These are phyloP conservation scores for Manduca sexta DNA, from an alignment of 1,140 invertebrate species.

Conservation along the genomic window DNA sequence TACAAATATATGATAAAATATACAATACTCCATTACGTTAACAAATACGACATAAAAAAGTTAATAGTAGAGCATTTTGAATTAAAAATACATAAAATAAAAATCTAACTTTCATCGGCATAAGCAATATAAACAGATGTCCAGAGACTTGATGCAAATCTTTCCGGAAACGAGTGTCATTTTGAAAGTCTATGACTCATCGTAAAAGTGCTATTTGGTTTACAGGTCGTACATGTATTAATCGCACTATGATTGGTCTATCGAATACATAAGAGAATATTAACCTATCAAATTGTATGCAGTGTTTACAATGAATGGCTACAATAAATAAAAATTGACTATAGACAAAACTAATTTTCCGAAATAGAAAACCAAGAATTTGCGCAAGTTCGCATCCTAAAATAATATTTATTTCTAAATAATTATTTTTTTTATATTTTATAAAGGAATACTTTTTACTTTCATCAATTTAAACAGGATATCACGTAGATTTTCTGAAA, in stretches of 20 bases:
- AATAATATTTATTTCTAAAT: no score
- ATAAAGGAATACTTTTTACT: no score
- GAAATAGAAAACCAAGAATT: neutral
- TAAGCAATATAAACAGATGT: conserved; percentile 25
- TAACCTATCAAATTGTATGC: conserved; percentile 25
- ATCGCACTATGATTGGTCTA: conserved; percentile 29
- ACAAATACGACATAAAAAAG: neutral
- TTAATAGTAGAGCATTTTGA: conserved; percentile 16
- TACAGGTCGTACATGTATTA: conserved; percentile 24
- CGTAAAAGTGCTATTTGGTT: conserved; percentile 42
- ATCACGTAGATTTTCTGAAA: no score
- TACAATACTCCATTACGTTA: neutral
- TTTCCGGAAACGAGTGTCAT: conserved; percentile 69
- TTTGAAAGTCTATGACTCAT: conserved; percentile 66
- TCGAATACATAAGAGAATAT: conserved; percentile 1
- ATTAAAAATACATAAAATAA: conserved; percentile 26
- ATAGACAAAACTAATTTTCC: conserved; percentile 3
- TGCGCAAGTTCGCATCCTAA: no score
- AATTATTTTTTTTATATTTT: no score
- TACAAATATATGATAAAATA: neutral
- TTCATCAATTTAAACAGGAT: no score
- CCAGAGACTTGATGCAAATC: conserved; percentile 29
- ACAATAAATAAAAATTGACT: neutral
- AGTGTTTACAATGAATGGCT: conserved; percentile 4
- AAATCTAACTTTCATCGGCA: conserved; percentile 11